Percentiles rank a stretch among this genome's conserved stretches.
Conservation (phyloP, 2,888 invertebrate species). For the Theristus sp. region DNA sequence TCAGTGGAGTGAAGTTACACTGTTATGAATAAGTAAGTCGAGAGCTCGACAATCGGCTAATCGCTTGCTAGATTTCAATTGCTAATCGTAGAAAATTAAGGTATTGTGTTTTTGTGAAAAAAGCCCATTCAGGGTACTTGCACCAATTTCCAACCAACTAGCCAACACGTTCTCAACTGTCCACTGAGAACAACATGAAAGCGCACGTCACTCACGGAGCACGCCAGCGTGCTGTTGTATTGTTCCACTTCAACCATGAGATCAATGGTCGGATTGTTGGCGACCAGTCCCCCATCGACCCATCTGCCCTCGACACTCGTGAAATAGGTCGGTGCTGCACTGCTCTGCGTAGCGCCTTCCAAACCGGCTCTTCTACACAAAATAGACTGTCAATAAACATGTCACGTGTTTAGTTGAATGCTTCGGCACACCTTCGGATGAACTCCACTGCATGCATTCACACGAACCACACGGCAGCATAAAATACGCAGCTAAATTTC, state of each 20-base stretch:
- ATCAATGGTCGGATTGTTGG: conserved; percentile 91
- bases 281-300: conserved; percentile 82
- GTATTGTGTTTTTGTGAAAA: not conserved
- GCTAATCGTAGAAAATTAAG: too few relatives aligned
- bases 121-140: not conserved
- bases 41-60: too few relatives aligned
- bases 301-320: conserved; percentile 28
- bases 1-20: too few relatives aligned
- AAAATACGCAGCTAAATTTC: too few relatives aligned
- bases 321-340: conserved; percentile 95
- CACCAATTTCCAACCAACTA: not conserved
- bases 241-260: conserved; percentile 80
- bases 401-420: too few relatives aligned
- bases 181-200: not conserved
- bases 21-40: too few relatives aligned
- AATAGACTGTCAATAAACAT: too few relatives aligned
- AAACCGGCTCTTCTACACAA: conserved; percentile 50
- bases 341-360: conserved; percentile 81
- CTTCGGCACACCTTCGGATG: too few relatives aligned
- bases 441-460: too few relatives aligned
- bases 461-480: too few relatives aligned
- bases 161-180: not conserved
- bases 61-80: too few relatives aligned
- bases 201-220: not conserved
- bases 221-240: conserved; percentile 19